Conservation (phyloP, 1,140 invertebrate species). For the Solenopsis invicta region DNA sequence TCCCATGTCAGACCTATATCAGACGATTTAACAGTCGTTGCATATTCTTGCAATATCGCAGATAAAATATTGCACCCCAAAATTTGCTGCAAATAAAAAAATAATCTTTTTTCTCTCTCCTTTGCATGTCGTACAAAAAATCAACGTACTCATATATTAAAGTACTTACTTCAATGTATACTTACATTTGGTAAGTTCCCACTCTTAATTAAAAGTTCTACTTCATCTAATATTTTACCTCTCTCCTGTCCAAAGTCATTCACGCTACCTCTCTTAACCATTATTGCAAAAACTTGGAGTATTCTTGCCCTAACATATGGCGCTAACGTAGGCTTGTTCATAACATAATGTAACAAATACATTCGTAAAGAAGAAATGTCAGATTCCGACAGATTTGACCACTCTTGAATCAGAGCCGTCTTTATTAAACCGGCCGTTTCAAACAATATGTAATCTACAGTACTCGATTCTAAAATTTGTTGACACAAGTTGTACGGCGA, state of each 20-base stretch:
- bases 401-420: constrained; percentile 94
- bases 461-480: constrained; percentile 93
- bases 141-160: background rate
- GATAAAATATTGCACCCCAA: constrained; percentile 94
- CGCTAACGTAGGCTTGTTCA: constrained; percentile 89
- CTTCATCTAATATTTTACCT: constrained; percentile 91
- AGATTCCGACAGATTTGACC: constrained; percentile 89
- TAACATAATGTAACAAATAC: constrained; percentile 93
- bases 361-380: constrained; percentile 92
- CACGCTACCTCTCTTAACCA: constrained; percentile 93
- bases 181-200: constrained; percentile 88
- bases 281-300: constrained; percentile 94
- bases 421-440: constrained; percentile 95
- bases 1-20: constrained; percentile 95
- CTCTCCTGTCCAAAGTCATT: constrained; percentile 91
- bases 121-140: background rate
- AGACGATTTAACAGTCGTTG: constrained; percentile 93
- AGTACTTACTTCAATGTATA: constrained; percentile 31
- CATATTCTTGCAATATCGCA: constrained; percentile 95
- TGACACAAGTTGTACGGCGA: constrained; percentile 94
- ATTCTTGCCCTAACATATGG: constrained; percentile 90
- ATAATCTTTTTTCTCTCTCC: background rate
- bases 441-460: constrained; percentile 94
- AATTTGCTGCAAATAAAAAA: constrained; percentile 87
- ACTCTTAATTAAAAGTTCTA: constrained; percentile 91